phyloP scores from a whole-genome alignment of 2,113 vertebrate species.

The Brienomyrus brachyistius region DNA sequence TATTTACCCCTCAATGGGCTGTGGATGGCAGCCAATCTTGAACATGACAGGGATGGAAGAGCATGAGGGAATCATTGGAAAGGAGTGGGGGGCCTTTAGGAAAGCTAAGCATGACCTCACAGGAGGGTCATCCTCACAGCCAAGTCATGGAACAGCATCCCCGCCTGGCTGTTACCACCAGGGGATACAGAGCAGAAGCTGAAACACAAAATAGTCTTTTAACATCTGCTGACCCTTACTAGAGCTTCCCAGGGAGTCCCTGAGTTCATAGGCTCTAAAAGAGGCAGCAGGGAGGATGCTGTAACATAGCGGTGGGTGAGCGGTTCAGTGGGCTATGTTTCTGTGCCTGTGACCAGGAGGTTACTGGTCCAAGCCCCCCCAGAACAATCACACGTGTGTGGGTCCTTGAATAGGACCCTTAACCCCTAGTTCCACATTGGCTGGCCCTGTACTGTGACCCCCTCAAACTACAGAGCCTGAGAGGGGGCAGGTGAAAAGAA shows the following conservation, averaged over 20 bases:
- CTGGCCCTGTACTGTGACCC: neutral
- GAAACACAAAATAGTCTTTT: neutral
- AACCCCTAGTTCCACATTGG: neutral
- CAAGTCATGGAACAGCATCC: neutral
- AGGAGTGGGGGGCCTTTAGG: neutral
- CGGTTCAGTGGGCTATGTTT: neutral
- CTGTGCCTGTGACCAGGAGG: neutral
- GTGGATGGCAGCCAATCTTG: neutral
- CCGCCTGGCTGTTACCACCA: neutral
- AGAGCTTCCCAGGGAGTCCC: neutral
- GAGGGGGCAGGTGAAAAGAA: neutral
- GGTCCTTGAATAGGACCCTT: neutral
- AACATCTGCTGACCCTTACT: neutral
- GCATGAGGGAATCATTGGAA: neutral
- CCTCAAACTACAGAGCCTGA: neutral
- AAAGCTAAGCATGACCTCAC: neutral
- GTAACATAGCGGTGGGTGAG: neutral
- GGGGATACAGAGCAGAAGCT: neutral
- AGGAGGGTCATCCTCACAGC: neutral
- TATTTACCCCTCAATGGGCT: neutral
- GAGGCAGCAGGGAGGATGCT: neutral
- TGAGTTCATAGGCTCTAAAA: neutral
- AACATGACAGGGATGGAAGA: neutral
- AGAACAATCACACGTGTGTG: neutral
- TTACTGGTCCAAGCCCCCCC: neutral